Base-by-base conservation (phyloP, 2,113 vertebrate species). In the Hemibagrus wyckioides region DNA sequence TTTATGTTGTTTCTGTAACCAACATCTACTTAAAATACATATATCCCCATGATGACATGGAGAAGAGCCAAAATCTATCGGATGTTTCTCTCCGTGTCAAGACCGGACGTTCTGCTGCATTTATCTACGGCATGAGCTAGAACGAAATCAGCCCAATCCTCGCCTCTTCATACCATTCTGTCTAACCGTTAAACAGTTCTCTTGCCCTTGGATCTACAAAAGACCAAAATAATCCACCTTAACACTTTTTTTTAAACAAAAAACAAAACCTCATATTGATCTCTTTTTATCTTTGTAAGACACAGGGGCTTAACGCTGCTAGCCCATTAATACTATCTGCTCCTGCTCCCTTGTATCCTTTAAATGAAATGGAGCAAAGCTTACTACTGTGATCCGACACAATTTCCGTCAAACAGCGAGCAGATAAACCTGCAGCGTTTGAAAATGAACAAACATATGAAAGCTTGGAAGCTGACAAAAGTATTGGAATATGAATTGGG, bases 341-440 rank as follows among this genome's bases (percentile, higher is more conserved):
- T 25, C 41, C 73, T 48, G 11, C 41, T 50, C 28, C 25, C 73
- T 48, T n/a, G 41, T 76, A 48, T 76, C 41, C 73, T 73, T 41
- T 23, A 44, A 44, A 73, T 73, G 36, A 73, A 73, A 73, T 73
- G 69, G 69, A 73, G 69, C 69, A 73, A 73, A 44, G 2, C 36
- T 28, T 76, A 28, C 73, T 15, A 76, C 73, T 76, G 73, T 76
- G 73, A 76, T 76, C 73, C 48, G 73, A 76, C 41, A 76, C 73
- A 76, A 76, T 76, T 76, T 44, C 73, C 41, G 15, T 15, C 41
- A 48, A 76, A 50, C 41, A 76, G 11, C 17, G 13, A 76, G 41
- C 41, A 48, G 25, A n/a, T 50, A 28, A 76, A 65, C 48, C 48
- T n/a, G 41, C 28, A 50, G 41, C 41, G 5, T 75, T 39, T 39